Percentiles rank a stretch among this genome's conserved stretches.
phyloP scores from a whole-genome alignment of 2,888 invertebrate species.

The Lissocephala sabroskyi region DNA sequence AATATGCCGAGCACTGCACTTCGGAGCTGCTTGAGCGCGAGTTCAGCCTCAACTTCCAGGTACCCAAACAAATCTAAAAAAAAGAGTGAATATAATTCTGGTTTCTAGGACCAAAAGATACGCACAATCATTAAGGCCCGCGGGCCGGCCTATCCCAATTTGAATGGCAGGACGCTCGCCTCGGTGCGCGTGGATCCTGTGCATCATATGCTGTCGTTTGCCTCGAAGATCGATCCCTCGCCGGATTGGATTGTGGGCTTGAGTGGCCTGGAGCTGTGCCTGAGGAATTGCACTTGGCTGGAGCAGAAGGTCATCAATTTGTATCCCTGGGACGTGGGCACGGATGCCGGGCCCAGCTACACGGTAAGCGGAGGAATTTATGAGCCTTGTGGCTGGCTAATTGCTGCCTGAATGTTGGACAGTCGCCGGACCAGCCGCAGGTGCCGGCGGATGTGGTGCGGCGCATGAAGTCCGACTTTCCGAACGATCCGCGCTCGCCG shows the following conservation, averaged over 20 bases:
- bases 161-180: conserved; percentile 86
- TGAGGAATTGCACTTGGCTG: conserved; percentile 92
- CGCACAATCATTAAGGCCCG: conserved; percentile 95
- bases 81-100: background rate
- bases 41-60: conserved; percentile 82
- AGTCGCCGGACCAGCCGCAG: conserved; percentile 88
- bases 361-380: conserved; percentile 70
- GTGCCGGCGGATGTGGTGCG: conserved; percentile 89
- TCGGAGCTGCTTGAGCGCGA: conserved; percentile 92
- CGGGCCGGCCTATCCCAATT: conserved; percentile 89
- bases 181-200: conserved; percentile 91
- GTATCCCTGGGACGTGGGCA: conserved; percentile 96
- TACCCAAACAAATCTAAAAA: conserved; percentile 5
- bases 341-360: conserved; percentile 92
- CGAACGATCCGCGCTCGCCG: conserved; percentile 89
- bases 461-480: conserved; percentile 87
- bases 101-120: conserved; percentile 83
- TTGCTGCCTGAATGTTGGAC: conserved; percentile 1
- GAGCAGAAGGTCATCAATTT: conserved; percentile 85
- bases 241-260: conserved; percentile 99
- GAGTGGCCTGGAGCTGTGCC: conserved; percentile 90
- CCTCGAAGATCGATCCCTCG: conserved; percentile 96
- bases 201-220: conserved; percentile 93
- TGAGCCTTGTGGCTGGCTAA: no score
- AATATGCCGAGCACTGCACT: conserved; percentile 95